Evolutionary conservation across 2,888 invertebrate species (phyloP), one percentile per base, ranked within the genome.

Genomic region (Lingula anatina): DNA sequence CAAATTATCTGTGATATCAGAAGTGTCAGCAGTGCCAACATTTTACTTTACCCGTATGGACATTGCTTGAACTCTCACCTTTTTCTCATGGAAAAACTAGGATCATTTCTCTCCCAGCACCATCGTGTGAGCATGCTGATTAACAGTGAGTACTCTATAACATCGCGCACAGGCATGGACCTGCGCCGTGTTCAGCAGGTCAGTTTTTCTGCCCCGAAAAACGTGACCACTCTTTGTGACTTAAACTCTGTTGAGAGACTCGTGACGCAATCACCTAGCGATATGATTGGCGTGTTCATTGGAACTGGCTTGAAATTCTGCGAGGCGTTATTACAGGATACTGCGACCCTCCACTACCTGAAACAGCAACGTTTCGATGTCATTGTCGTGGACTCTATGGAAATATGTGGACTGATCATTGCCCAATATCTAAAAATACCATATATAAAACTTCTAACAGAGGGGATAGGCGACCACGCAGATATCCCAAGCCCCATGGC

Each of bases 11-110:
- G n/a, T n/a, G n/a, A n/a, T n/a, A n/a, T n/a, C n/a, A n/a, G n/a
- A n/a, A n/a, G n/a, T n/a, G n/a, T n/a, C n/a, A n/a, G n/a, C n/a
- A n/a, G 39, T 15, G 39, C 39, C 7, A 9, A 20, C 7, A 49
- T 59, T 24, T 52, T 59, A 12, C 24, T 59, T 21, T 59, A 57
- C 44, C 59, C 59, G 1, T 57, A 39, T 44, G 57, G 57, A 28
- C 56, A 57, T 35, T 59, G 59, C 44, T 31, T 55, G 26, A 59
- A 59, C 49, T 59, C 59, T 1, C 59, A 59, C 28, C 47, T 59
- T 23, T 49, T 59, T 12, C 53, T 51, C 44, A 44, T 55, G 9
- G 59, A 59, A 44, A 42, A 47, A 18, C 45, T 59, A 38, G 55
- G 49, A 31, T 31, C 31, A 9, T 31, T 31, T 31, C 31, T 31